These are phyloP conservation scores for Anabas testudineus DNA, from an alignment of 2,797 vertebrate genomes.

Conservation along the genomic window DNA sequence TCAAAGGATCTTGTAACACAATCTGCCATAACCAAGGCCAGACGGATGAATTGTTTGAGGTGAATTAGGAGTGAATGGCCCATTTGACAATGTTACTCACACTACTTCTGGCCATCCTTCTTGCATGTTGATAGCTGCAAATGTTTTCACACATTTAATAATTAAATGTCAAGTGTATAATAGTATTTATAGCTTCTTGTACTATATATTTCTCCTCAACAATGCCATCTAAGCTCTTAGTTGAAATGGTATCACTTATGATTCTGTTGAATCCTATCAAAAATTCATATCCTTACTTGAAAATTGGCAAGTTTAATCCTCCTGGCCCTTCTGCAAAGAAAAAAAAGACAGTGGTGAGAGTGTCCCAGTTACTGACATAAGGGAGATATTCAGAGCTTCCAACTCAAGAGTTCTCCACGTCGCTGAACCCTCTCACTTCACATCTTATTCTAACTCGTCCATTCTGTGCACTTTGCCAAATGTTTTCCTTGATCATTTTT, in stretches of 20 bases:
- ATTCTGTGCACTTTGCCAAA: background rate
- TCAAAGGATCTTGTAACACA: constrained; percentile 69
- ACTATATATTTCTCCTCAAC: constrained; percentile 2
- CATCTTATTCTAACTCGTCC: constrained; percentile 20
- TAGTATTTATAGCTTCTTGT: background rate
- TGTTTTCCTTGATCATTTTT: background rate
- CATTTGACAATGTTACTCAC: constrained; percentile 61
- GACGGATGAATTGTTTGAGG: constrained; percentile 61
- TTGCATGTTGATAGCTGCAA: constrained; percentile 38
- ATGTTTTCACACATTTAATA: constrained; percentile 25
- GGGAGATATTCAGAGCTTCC: constrained; percentile 38
- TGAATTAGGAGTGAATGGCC: constrained; percentile 61
- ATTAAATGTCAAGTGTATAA: constrained; percentile 10
- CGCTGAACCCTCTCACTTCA: constrained; percentile 27
- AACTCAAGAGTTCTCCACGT: constrained; percentile 47
- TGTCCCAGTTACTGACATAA: constrained; percentile 36
- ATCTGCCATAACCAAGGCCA: constrained; percentile 68
- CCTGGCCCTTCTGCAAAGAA: constrained; percentile 19
- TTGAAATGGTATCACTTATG: constrained; percentile 2
- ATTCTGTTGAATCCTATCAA: constrained; percentile 20
- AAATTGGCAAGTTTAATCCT: constrained; percentile 22
- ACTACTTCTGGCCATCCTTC: constrained; percentile 29
- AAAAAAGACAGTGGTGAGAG: constrained; percentile 54
- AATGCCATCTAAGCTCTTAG: background rate
- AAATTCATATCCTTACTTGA: constrained; percentile 11